Evolutionary conservation across 1,140 invertebrate genomes (phyloP), one percentile per base, ranked within the genome.

Genomic region (Drosophila miranda): DNA sequence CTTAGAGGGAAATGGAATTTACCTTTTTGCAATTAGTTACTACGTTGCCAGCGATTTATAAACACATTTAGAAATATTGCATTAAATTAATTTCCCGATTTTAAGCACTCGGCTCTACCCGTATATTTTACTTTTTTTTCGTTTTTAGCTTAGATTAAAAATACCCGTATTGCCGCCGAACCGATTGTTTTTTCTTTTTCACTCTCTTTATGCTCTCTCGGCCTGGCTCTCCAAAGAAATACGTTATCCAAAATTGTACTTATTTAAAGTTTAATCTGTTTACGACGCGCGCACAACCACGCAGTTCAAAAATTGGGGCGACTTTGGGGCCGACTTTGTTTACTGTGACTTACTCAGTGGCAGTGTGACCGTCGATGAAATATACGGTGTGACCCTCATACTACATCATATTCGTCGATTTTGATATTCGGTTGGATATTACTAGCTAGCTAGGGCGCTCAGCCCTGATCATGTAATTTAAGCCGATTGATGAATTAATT

Each of bases 121-220:
- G 75, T 73, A 63, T 41, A 66, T 58, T 63, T 52, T 42, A 73
- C 23, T 54, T 38, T 43, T 16, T 16, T 55, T 43, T 54, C 43
- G 53, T 44, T 23, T 50, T 50, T 83, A 42, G 71, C 80, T 83
- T 84, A 86, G 73, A 81, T 81, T 83, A 70, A 87, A 87, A 87
- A 86, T 86, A 86, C 81, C 81, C 81, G 81, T 74, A 86, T 81
- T 77, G 76, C 81, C 81, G 81, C 81, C 80, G 80, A 84, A 80
- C 64, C 64, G 64, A 62, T 38, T 48, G 51, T 45, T 54, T 38
- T 44, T 42, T 61, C 41, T 55, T 72, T 38, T 51, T 41, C 38
- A 64, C 50, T 56, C 34, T 38, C 34, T 38, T 38, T 38, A 11
- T 13, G 34, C 34, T 38, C 11, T 34, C 8, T 52, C 16, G 30